Conservation (phyloP, 2,888 invertebrate species). For the Phorcus lineatus region DNA sequence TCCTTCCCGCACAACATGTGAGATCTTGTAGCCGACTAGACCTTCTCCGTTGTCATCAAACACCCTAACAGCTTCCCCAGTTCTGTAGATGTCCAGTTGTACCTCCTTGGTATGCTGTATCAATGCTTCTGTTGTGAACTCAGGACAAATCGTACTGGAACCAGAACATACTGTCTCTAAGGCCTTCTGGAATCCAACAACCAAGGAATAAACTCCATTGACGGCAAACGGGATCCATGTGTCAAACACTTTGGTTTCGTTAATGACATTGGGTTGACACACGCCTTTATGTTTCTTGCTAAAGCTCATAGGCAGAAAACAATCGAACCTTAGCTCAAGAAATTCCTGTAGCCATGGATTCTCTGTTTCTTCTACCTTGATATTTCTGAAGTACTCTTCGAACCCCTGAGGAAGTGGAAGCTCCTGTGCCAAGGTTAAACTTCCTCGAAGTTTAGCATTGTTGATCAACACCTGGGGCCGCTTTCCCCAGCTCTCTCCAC, state of each 20-base stretch:
- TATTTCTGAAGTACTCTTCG: neutral
- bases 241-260: neutral
- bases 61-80: neutral
- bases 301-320: slow-evolving; percentile 5
- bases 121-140: neutral
- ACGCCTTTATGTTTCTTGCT: neutral
- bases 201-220: neutral
- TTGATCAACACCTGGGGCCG: neutral
- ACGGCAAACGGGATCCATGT: slow-evolving; percentile 18
- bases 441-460: neutral
- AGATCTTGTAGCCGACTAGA: neutral
- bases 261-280: neutral
- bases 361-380: neutral
- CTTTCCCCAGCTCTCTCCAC: slow-evolving; percentile 4
- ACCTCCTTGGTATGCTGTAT: neutral
- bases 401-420: neutral
- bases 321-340: neutral
- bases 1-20: neutral
- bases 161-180: neutral
- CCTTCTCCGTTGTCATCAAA: slow-evolving; percentile 14
- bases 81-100: neutral
- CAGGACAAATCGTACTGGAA: neutral
- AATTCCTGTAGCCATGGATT: slow-evolving; percentile 11
- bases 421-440: neutral
- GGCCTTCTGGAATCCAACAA: neutral